Evolutionary conservation across 2,797 vertebrate species (phyloP), one percentile per base, ranked within the genome.

Genomic region (Silurus aristotelis): DNA sequence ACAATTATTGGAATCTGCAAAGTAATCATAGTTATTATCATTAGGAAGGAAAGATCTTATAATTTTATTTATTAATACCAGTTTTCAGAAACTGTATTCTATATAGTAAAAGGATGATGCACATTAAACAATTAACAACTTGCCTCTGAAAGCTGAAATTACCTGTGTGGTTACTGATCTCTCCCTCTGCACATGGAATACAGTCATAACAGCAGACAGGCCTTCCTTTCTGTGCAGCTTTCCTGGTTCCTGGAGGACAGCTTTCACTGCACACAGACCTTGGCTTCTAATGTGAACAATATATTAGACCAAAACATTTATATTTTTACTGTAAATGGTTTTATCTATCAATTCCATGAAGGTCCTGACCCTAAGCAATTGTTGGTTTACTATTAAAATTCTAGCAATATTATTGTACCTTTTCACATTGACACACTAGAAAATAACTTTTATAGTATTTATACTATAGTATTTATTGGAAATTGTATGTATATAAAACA

Each of bases 261-360:
- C 91, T 94, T 63, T 94, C 90, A 91, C 93, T 95, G 88, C 95
- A 95, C 84, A 94, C 90, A 61, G 95, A 38, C 38, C 38, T 38
- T 38, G 38, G 38, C 38, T 38, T 38, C 38, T 38, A 38, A 38
- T 38, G 38, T 60, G 56, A 63, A n/a, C 68, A 70, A 83, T n/a
- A 43, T 22, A 5, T 19, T n/a, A 10, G 5, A 0, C 46, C n/a
- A n/a, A n/a, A 48, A 13, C 38, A 3, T 38, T 38, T 38, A 38
- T 38, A 38, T 38, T 38, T 38, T 38, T 38, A 38, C 38, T 4
- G 38, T 38, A 38, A 38, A 38, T 38, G 1, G 0, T 38, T 38
- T 38, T 38, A 38, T 38, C 38, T 38, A 38, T 38, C 38, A 38
- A 38, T 38, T 38, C 4, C 38, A 0, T 38, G 3, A 38, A 38